Base-by-base conservation (phyloP, 2,113 vertebrate species). In the Orthochromis indermauri region DNA sequence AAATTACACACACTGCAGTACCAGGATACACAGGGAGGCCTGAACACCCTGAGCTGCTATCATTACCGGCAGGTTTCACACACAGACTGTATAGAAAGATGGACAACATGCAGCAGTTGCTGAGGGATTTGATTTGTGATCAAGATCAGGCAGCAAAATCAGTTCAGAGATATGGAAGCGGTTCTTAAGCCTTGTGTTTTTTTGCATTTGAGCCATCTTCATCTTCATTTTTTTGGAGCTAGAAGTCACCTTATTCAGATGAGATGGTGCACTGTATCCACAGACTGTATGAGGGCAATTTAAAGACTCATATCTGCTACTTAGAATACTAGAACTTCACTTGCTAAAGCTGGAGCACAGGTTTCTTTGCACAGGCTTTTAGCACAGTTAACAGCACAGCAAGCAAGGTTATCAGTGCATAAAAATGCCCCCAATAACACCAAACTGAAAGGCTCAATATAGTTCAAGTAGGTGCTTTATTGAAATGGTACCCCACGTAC, bases 41-140 rank as follows among this genome's bases (percentile, higher is more conserved):
- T 59, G 82, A 63, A 86, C 84, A 82, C 86, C 83, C 85, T 86
- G 90, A 93, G 91, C 90, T 87, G 89, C 84, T 86, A 57, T 83
- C 80, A 85, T 42, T 31, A 83, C 45, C 19, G 37, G 82, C 88
- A 80, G 86, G 68, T 86, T 59, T 83, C 37, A 87, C 68, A 85
- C 31, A 90, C 35, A 57, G 24, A 73, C 24, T 42, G 35, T 16
- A 59, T 37, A 78, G 42, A 78, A 78, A 78, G 10, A 78, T 49
- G 40, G 55, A 63, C 17, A 40, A 59, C 68, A 45, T 35, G 53
- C 28, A 57, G 83, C 83, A n/a, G 26, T 78, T 1, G 0, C 71
- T 12, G 45, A 49, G 16, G 16, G 71, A 37, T 37, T 37, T 37
- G 19, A 66, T 31, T 5, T 31, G 73, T n/a, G 26, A 47, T 37